Evolutionary conservation across 2,888 invertebrate genomes (phyloP).

Genomic region (Ethmia dodecea): DNA sequence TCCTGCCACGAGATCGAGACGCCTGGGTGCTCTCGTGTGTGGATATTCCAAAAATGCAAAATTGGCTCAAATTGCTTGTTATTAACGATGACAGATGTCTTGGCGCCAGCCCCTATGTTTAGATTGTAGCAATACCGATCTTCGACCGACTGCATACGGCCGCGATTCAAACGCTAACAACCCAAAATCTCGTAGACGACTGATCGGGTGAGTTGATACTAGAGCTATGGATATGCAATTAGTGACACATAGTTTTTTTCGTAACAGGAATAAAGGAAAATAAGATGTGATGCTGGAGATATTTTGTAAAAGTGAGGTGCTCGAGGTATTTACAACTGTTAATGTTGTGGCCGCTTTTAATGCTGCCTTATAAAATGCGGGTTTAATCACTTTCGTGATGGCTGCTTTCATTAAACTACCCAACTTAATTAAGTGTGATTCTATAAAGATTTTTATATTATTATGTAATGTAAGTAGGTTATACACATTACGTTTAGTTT

Average conservation of each 20-base stretch:
- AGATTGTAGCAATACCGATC: conserved; percentile 23
- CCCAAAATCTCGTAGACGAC: conserved; percentile 34
- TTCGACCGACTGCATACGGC: conserved; percentile 24
- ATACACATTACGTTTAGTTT: background rate
- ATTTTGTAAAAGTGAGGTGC: conserved; percentile 16
- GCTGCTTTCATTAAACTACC: conserved; percentile 17
- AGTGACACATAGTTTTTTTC: conserved; percentile 54
- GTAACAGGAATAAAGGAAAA: conserved; percentile 27
- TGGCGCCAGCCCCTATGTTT: conserved; percentile 53
- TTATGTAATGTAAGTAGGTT: background rate
- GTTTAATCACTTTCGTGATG: conserved; percentile 16
- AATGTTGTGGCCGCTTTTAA: conserved; percentile 18
- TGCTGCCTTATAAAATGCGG: conserved; percentile 18
- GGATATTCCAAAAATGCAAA: conserved; percentile 73
- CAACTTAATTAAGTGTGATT: conserved; percentile 14
- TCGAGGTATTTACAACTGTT: conserved; percentile 20
- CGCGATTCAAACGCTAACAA: conserved; percentile 19
- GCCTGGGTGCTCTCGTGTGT: conserved; percentile 59
- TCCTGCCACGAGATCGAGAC: conserved; percentile 65
- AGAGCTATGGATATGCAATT: conserved; percentile 67
- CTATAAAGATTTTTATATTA: conserved; percentile 5
- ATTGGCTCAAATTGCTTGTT: conserved; percentile 75
- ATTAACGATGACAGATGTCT: conserved; percentile 76
- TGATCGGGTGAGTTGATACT: conserved; percentile 72
- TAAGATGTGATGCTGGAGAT: conserved; percentile 30